Percentiles rank a stretch among this genome's conserved stretches.
These are phyloP conservation scores for Drosophila testacea DNA, from an alignment of 2,888 invertebrate genomes.

Conservation along the genomic window DNA sequence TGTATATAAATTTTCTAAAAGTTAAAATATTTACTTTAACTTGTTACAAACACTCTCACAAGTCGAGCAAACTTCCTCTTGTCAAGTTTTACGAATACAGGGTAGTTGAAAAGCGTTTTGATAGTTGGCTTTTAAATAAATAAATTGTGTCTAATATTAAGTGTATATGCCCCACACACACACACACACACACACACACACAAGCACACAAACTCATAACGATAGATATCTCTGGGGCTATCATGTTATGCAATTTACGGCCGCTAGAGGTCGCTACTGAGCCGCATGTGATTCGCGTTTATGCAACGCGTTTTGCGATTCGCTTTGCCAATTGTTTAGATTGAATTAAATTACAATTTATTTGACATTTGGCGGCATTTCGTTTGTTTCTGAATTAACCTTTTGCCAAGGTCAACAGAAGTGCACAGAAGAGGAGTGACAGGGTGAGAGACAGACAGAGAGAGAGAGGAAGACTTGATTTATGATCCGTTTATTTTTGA, in stretches of 20 bases:
- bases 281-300: constrained; percentile 32
- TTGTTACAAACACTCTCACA: neutral
- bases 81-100: neutral
- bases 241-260: constrained; percentile 54
- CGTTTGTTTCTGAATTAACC: constrained; percentile 27
- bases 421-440: neutral
- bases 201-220: neutral
- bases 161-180: constrained; percentile 12
- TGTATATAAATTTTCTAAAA: too few species aligned
- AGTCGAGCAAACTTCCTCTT: neutral
- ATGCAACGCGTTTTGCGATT: constrained; percentile 37
- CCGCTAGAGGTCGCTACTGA: constrained; percentile 55
- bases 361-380: constrained; percentile 37
- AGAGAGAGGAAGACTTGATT: too few species aligned
- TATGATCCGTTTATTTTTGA: too few species aligned
- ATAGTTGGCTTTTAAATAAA: constrained; percentile 38
- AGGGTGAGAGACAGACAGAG: neutral
- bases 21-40: too few species aligned
- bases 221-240: constrained; percentile 4
- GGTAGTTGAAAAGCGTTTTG: constrained; percentile 8
- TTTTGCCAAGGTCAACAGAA: constrained; percentile 37
- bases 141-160: constrained; percentile 54
- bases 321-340: constrained; percentile 51
- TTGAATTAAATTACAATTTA: constrained; percentile 55
- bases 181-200: constrained; percentile 10